Conservation (phyloP, 2,888 invertebrate genomes). For the Catocala sponsa region DNA sequence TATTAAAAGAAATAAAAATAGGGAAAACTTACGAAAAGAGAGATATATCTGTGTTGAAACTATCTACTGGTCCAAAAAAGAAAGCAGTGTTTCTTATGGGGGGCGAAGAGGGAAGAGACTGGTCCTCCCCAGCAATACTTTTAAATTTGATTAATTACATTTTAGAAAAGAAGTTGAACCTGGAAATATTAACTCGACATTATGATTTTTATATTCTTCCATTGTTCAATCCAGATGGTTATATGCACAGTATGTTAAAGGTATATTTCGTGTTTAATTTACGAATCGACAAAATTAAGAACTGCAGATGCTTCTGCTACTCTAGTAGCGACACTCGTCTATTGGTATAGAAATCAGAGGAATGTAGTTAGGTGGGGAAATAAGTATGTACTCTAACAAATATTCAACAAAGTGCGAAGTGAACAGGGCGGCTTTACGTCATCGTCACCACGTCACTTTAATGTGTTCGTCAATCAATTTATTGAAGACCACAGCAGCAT, state of each 20-base stretch:
- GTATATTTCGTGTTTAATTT: conserved; percentile 47
- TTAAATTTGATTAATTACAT: conserved; percentile 63
- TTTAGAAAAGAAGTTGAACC: conserved; percentile 45
- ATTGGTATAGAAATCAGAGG: too few relatives aligned
- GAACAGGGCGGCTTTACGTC: too few relatives aligned
- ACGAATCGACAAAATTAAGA: too few relatives aligned
- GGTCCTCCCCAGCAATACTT: conserved; percentile 71
- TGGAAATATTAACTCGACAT: conserved; percentile 40
- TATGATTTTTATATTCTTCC: conserved; percentile 77
- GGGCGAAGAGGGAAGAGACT: conserved; percentile 77
- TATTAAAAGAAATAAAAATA: conserved; percentile 61
- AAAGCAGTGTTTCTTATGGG: conserved; percentile 71
- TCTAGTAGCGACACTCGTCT: too few relatives aligned
- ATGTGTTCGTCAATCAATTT: too few relatives aligned
- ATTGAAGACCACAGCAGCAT: too few relatives aligned
- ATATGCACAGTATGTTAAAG: conserved; percentile 64
- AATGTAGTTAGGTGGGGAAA: too few relatives aligned
- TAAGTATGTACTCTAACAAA: too few relatives aligned
- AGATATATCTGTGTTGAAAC: conserved; percentile 68
- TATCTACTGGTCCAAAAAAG: conserved; percentile 57
- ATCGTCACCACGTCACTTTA: too few relatives aligned
- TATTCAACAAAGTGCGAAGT: too few relatives aligned
- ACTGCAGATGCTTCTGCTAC: too few relatives aligned
- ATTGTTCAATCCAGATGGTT: conserved; percentile 81
- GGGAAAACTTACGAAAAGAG: conserved; percentile 68